Base-by-base conservation (phyloP, 2,113 vertebrate species). In the Muntiacus reevesi region DNA sequence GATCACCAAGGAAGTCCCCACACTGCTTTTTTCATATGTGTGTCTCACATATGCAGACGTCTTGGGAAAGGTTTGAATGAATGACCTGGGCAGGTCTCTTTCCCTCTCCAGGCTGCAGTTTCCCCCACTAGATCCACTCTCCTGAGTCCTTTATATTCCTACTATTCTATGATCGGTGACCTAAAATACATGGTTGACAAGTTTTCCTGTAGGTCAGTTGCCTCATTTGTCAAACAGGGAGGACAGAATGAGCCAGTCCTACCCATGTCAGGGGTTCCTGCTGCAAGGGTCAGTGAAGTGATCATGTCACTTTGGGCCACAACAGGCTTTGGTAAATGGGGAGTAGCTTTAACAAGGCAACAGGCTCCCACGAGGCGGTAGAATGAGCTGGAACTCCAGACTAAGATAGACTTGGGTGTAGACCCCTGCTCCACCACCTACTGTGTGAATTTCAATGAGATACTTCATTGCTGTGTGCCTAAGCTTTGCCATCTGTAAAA, bases 401-500 rank as follows among this genome's bases (percentile, higher is more conserved):
- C 40, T 85, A 84, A 81, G 36, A 47, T 28, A n/a, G 59, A 10
- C 21, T 15, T 52, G 57, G 12, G 2, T 81, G 47, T 27, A 82
- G 30, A 23, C 30, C 21, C 40, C 45, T 21, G 13, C 23, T 33
- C 57, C 5, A n/a, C 30, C 54, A 54, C 36, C 9, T 83, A 4
- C 62, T 16, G 14, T 85, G 45, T 47, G 81, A 60, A 82, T 60
- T 36, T 57, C 57, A 81, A 23, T 4, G 12, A 89, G 52, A n/a
- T 12, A 7, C 27, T 97, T 94, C 30, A 21, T 87, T 59, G 81
- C 36, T 55, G 43, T 33, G 0, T 74, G 57, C 67, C 67, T 96
- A 33, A 86, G 67, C 62, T 57, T 88, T 87, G 79, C n/a, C 36
- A 43, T 82, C 59, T 95, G 30, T 93, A 84, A 91, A 91, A 67